Evolutionary conservation across 1,140 invertebrate genomes (phyloP), one percentile per base, ranked within the genome.

Genomic region (Himalopsyche phryganea): DNA sequence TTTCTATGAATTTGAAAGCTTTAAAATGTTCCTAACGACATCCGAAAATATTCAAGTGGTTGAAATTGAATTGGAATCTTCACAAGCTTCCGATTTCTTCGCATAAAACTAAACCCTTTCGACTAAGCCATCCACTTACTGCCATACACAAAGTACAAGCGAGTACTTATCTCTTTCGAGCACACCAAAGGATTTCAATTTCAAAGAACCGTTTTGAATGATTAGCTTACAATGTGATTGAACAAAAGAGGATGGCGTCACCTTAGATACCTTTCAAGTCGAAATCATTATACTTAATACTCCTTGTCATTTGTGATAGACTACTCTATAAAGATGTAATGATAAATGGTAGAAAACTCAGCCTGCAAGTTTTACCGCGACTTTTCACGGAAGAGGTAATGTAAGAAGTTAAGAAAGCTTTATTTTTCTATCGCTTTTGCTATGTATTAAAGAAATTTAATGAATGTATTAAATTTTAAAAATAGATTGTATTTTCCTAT

Each of bases 251-350:
- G 15, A 6, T 13, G 7, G 18, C 19, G 50, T 45, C 33, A 46
- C 50, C 57, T 49, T 59, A 46, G 57, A 59, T 59, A 59, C 50
- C 50, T 59, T 59, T 53, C 57, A 59, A 47, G 50, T 59, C 41
- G 18, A 23, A 23, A 53, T 41, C 50, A 53, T 53, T 53, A 44
- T 45, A 28, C 50, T n/a, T 53, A 53, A 53, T 53, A 45, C 36
- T 20, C 38, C 38, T 28, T 45, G 50, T 53, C 50, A 28, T 18
- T 18, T 46, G 44, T 18, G 44, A 46, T 46, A 46, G 44, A 46
- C 44, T 46, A 19, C 14, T 51, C 49, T 51, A 35, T 19, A 35
- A 51, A 35, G 23, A 35, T 35, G 19, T 51, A 51, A 53, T 53
- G 50, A 53, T 53, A 53, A 53, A 53, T 53, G 38, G 50, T 32